Base-by-base conservation (phyloP, 2,888 invertebrate species). In the Aricia artaxerxes region DNA sequence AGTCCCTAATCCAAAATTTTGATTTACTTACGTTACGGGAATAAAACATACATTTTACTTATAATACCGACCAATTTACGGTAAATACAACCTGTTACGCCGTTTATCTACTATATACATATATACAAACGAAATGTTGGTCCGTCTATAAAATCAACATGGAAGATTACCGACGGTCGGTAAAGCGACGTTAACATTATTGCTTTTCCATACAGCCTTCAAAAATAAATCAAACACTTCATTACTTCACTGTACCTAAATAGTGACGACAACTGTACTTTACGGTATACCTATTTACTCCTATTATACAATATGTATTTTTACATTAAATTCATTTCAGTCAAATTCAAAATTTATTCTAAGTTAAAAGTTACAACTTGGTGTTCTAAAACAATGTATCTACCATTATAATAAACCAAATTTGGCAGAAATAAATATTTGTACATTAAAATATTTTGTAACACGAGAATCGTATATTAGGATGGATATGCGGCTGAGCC, bases 401-500 rank as follows among this genome's bases (percentile, higher is more conserved):
- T 76, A 76, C 53, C 35, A 24, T 75, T 75, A 75, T 24, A 16
- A 24, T 73, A 73, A 73, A 73, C 44, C 31, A 76, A 31, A 53
- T 53, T 75, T 57, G 76, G 53, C 76, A 57, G 76, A 76, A 73
- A 73, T 35, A 76, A 76, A 57, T 76, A 57, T 76, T 76, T 76
- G 76, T 76, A 76, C 76, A 76, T 57, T 49, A 7, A 13, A 53
- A 61, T 40, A 60, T 60, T 40, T 13, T 78, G 31, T 69, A 78
- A 72, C 78, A 72, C 83, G 82, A 80, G 84, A 85, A 87, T 85
- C 84, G 73, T 86, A 88, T 87, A 87, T 87, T 87, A 92, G 91
- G 91, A 92, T 92, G 92, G 92, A 92, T 93, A 93, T 92, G 92
- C 90, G 90, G 90, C 92, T 87, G 88, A 90, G 89, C 90, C 89